Percentiles rank a stretch among this genome's conserved stretches.
These are phyloP conservation scores for Rotaria macrura DNA, from an alignment of 2,888 invertebrate species.

Conservation along the genomic window DNA sequence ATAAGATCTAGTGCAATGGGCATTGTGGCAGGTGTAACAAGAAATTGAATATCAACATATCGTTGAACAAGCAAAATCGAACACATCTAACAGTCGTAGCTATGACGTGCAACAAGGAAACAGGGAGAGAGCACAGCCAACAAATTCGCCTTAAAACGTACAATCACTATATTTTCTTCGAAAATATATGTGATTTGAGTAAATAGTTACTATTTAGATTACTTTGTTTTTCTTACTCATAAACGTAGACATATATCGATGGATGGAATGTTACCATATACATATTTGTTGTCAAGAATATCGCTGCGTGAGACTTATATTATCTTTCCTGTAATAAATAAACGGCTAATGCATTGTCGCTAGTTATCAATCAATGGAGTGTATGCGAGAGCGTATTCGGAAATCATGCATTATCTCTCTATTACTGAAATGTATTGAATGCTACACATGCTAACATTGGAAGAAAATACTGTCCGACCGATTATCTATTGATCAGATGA, in stretches of 20 bases:
- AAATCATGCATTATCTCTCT: no score
- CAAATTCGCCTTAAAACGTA: slow-evolving; percentile 36
- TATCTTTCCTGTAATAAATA: neutral
- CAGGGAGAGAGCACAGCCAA: slow-evolving; percentile 38
- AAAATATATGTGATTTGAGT: no score
- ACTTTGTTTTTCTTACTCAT: no score
- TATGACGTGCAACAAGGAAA: slow-evolving; percentile 45
- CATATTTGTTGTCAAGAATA: no score
- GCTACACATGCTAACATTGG: no score
- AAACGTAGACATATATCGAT: slow-evolving; percentile 27
- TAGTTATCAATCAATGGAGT: neutral
- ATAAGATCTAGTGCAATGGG: slow-evolving; percentile 38
- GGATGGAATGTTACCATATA: no score
- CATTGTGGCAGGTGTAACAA: neutral
- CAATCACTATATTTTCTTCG: no score
- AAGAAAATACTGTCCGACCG: no score
- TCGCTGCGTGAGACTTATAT: neutral
- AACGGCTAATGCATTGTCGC: neutral
- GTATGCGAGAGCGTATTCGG: neutral
- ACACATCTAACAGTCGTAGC: slow-evolving; percentile 42
- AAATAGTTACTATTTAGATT: no score
- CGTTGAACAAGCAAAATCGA: neutral
- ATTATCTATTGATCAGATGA: no score
- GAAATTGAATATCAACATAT: neutral
- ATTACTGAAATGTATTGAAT: neutral